phyloP scores from a whole-genome alignment of 2,113 vertebrate genomes.

The Hyaena hyaena region DNA sequence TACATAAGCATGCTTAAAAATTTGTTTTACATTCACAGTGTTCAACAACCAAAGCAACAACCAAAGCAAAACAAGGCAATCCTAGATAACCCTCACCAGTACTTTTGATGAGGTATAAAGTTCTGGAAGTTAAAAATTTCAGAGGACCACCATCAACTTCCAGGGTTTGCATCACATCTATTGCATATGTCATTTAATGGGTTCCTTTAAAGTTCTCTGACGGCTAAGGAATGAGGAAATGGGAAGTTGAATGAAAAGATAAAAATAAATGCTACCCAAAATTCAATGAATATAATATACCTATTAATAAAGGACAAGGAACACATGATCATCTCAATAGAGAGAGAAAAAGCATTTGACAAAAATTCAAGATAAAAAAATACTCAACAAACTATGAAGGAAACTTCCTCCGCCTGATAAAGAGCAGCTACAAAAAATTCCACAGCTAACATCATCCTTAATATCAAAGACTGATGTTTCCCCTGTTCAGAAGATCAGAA shows the following conservation, averaged over 20 bases:
- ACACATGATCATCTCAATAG: background rate
- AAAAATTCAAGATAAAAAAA: constrained; percentile 54
- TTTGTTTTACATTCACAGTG: background rate
- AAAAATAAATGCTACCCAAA: constrained; percentile 2
- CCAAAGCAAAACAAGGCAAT: constrained; percentile 5
- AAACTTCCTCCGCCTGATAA: background rate
- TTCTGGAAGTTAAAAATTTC: constrained; percentile 20
- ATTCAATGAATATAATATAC: background rate
- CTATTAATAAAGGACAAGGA: background rate
- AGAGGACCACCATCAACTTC: background rate
- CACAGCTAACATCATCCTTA: background rate
- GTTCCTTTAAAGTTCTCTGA: background rate
- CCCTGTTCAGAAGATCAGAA: background rate
- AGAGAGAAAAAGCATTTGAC: background rate
- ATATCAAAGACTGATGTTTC: background rate
- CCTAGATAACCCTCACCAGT: background rate
- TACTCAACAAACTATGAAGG: background rate
- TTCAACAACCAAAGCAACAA: background rate
- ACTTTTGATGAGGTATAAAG: constrained; percentile 8
- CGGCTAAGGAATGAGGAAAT: constrained; percentile 26
- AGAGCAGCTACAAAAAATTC: background rate
- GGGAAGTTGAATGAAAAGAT: constrained; percentile 28
- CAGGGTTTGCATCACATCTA: background rate
- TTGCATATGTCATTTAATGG: background rate
- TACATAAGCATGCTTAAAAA: background rate